Conservation (phyloP, 2,113 vertebrate species). For the Entomyzon cyanotis region DNA sequence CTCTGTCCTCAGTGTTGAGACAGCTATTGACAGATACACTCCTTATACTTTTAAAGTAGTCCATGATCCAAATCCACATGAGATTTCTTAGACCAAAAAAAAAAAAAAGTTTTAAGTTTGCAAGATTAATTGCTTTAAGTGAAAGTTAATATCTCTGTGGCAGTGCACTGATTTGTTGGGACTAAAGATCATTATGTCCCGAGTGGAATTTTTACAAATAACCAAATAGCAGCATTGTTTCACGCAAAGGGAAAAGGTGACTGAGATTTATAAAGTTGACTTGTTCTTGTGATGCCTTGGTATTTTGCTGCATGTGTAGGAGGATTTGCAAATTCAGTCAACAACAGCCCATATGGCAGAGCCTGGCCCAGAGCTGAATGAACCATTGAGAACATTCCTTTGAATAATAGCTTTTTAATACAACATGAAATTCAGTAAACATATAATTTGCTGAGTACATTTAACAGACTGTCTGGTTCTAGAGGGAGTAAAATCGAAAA, state of each 20-base stretch:
- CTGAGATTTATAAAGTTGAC: constrained; percentile 25
- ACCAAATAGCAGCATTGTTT: constrained; percentile 58
- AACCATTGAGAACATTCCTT: constrained; percentile 38
- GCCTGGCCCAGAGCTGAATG: constrained; percentile 19
- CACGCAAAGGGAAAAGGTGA: background rate
- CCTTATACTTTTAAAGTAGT: background rate
- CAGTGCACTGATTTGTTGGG: background rate
- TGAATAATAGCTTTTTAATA: constrained; percentile 16
- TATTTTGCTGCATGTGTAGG: constrained; percentile 44
- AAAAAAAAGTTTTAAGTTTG: background rate
- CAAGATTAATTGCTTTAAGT: background rate
- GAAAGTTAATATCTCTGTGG: background rate
- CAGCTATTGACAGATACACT: background rate
- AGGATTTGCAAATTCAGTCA: constrained; percentile 55
- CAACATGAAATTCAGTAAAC: constrained; percentile 1
- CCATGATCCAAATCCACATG: no score
- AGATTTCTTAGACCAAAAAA: background rate
- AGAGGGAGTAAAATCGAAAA: constrained; percentile 8
- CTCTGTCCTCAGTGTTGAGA: background rate
- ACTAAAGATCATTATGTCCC: background rate
- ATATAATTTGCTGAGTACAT: constrained; percentile 1
- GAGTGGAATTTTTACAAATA: constrained; percentile 35
- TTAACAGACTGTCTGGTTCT: background rate
- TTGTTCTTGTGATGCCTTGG: constrained; percentile 45
- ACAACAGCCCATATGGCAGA: background rate